Conservation (phyloP, 1,140 invertebrate genomes). For the Venustaconcha ellipsiformis region DNA sequence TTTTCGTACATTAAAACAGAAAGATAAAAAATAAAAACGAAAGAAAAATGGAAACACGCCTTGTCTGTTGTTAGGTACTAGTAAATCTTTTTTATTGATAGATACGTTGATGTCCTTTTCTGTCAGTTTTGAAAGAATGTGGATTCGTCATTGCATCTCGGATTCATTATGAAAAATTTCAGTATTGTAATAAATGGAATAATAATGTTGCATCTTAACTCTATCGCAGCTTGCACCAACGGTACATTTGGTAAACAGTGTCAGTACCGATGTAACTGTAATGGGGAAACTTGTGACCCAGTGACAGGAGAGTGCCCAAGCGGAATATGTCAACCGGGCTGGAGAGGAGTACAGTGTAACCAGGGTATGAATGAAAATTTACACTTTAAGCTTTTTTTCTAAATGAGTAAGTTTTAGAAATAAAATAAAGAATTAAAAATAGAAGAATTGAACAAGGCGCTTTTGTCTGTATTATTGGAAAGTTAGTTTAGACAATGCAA, state of each 20-base stretch:
- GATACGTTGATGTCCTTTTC: background rate
- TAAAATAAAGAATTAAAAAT: too few species aligned
- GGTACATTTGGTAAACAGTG: slow-evolving; percentile 45
- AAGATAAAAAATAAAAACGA: too few species aligned
- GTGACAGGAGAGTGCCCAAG: slow-evolving; percentile 32
- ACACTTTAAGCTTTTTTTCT: background rate
- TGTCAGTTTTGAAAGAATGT: background rate
- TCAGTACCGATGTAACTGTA: slow-evolving; percentile 40
- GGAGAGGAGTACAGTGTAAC: slow-evolving; percentile 39
- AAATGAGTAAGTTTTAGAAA: too few species aligned
- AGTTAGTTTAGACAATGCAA: too few species aligned
- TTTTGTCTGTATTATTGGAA: too few species aligned
- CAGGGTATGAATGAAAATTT: slow-evolving; percentile 21
- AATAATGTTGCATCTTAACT: background rate
- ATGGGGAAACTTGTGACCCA: slow-evolving; percentile 33
- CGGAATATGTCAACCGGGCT: slow-evolving; percentile 29
- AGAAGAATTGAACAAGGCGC: too few species aligned
- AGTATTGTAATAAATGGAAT: background rate
- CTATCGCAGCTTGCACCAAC: slow-evolving; percentile 43
- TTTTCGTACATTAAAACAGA: background rate
- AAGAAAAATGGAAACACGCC: background rate
- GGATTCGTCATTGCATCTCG: background rate
- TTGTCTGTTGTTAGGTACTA: background rate
- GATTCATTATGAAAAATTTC: background rate
- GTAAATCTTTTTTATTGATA: background rate